Evolutionary conservation across 2,888 invertebrate species (phyloP), one percentile per base, ranked within the genome.

Genomic region (Endotricha flammealis): DNA sequence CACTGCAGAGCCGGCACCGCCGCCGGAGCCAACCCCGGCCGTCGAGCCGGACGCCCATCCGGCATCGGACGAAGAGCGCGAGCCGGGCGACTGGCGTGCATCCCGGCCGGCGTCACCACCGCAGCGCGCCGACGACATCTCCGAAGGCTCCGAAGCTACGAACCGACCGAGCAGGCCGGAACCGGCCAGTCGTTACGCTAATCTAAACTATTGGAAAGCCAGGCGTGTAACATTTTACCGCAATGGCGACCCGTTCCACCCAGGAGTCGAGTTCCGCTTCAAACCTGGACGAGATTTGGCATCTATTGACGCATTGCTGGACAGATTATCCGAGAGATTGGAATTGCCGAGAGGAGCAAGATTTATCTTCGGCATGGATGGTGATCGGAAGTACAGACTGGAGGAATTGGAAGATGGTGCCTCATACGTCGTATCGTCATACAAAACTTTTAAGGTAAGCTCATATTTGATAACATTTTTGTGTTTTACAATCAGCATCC

Each of bases 241-340:
- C 68, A 98, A 97, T 88, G 97, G 97, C 2, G 97, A 97, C 68
- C 94, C 95, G 0, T 95, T 95, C 67, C 96, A 94, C 65, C 95
- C 95, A 9, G 96, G 97, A 0, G 91, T 96, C 22, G 96, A 95
- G 73, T 92, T 94, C 46, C 83, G 90, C 23, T 95, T 97, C 65
- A 94, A 95, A 47, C 95, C 96, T 0, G 96, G 96, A 1, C 89
- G 95, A 41, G 96, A 96, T 64, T 92, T 97, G 58, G 92, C 92
- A 25, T 94, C 93, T 8, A 79, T 97, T 82, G 96, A 96, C 62
- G 92, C 93, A 9, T 83, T 98, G 27, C 87, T 96, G 56, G 95
- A 96, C 65, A 92, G 96, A 65, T 87, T 98, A 35, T 96, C 96
- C 4, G 90, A 95, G 45, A 91, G 96, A 51, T 91, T 97, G 88